Evolutionary conservation across 2,113 vertebrate species (phyloP).

Genomic region (Rhea americana): DNA sequence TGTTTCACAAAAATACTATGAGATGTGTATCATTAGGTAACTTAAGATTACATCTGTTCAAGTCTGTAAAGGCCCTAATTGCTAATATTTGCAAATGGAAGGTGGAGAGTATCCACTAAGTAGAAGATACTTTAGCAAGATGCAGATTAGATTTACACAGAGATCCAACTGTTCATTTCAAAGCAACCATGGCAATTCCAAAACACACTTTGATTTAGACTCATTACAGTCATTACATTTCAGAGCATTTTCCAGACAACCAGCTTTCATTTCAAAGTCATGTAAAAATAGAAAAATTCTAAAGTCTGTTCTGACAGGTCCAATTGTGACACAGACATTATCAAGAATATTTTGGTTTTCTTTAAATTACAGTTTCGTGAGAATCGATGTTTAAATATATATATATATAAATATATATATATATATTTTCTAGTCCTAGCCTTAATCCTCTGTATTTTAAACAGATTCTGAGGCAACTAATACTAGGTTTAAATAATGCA

Average conservation of each 20-base stretch:
- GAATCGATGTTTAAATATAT: neutral
- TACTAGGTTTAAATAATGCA: neutral
- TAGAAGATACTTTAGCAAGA: slow-evolving; percentile 21
- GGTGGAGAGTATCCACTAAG: slow-evolving; percentile 23
- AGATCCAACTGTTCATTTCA: neutral
- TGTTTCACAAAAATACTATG: neutral
- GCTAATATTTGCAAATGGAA: slow-evolving; percentile 23
- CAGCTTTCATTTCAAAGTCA: neutral
- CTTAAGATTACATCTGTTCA: neutral
- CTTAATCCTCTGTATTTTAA: neutral
- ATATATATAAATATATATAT: no score
- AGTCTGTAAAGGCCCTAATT: neutral
- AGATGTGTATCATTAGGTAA: neutral
- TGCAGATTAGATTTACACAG: neutral
- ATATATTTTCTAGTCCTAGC: neutral
- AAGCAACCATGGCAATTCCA: neutral
- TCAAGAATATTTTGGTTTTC: neutral
- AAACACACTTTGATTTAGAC: neutral
- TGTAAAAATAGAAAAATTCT: neutral
- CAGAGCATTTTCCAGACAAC: neutral
- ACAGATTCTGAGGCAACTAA: neutral
- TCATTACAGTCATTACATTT: neutral
- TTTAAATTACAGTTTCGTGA: neutral
- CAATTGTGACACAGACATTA: neutral
- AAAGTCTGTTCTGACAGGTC: neutral